Percentiles rank a stretch among this genome's conserved stretches.
These are phyloP conservation scores for Rutilus rutilus DNA, from an alignment of 2,113 vertebrate genomes.

Conservation along the genomic window DNA sequence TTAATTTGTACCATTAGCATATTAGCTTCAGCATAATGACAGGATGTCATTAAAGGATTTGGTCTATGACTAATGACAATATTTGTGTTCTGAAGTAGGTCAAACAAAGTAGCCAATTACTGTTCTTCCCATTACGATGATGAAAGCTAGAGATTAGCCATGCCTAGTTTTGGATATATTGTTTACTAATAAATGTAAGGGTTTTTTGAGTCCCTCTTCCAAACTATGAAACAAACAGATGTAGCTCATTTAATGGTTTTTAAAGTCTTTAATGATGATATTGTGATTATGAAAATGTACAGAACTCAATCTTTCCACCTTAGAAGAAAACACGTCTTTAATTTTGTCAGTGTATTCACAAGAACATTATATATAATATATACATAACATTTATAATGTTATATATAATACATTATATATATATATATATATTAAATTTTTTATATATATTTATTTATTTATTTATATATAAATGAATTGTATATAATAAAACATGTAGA, in stretches of 20 bases:
- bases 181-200: conserved; percentile 58
- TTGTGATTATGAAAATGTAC: background rate
- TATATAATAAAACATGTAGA: background rate
- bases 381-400: too few species aligned
- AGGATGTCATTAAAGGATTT: conserved; percentile 65
- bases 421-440: too few species aligned
- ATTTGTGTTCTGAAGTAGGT: conserved; percentile 57
- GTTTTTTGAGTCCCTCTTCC: conserved; percentile 43
- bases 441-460: too few species aligned
- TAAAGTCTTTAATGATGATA: conserved; percentile 25
- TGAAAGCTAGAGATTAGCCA: conserved; percentile 47
- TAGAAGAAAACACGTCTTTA: background rate
- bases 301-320: background rate
- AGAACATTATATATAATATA: background rate
- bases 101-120: conserved; percentile 52
- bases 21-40: conserved; percentile 60
- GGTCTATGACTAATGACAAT: conserved; percentile 60
- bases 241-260: conserved; percentile 47
- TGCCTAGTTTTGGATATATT: conserved; percentile 47
- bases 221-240: conserved; percentile 46
- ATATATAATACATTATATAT: too few species aligned
- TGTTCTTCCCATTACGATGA: conserved; percentile 39
- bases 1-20: conserved; percentile 63
- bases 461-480: background rate
- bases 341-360: background rate